Base-by-base conservation (phyloP, 2,797 vertebrate species). In the Sebastes glaucus region DNA sequence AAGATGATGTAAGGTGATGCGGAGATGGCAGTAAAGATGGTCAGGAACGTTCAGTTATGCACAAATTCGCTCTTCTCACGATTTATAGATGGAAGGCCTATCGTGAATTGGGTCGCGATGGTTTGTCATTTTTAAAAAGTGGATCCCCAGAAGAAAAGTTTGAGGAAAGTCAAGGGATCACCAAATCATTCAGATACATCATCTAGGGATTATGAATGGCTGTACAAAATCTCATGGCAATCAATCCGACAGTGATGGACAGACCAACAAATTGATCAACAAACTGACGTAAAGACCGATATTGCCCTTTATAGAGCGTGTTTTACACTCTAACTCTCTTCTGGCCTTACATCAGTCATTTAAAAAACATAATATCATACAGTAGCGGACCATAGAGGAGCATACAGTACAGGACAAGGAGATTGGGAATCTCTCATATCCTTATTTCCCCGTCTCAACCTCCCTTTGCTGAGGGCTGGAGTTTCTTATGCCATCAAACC, bases 401-500 rank as follows among this genome's bases (percentile, higher is more conserved):
- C 32, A 23, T 35, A 32, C 74, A 78, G 59, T 16, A 25, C 55
- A 86, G 67, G 82, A 80, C 66, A 71, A 77, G 65, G 10, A 65
- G 80, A 89, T 67, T 53, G 66, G 65, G 63, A 73, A 83, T 82
- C 78, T 60, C 81, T 79, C 73, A 66, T 79, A 76, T 90, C 74
- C 87, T 89, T 80, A 82, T 88, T 91, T 87, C 73, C 76, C 70
- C 68, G 64, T 82, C 82, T 83, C 83, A 73, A 86, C 82, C 78
- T 82, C 78, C 71, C 57, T 82, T 77, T 30, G 84, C 87, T 80
- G 82, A 78, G 73, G 81, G 87, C 88, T 78, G 78, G 73, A 88
- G 85, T 89, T 81, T 84, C 92, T 92, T 93, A 88, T 81, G 86
- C 88, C 86, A 94, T 89, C 91, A 93, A 90, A 89, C 89, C 79